These are phyloP conservation scores for Anastrepha ludens DNA, from an alignment of 1,140 invertebrate species.

Conservation along the genomic window DNA sequence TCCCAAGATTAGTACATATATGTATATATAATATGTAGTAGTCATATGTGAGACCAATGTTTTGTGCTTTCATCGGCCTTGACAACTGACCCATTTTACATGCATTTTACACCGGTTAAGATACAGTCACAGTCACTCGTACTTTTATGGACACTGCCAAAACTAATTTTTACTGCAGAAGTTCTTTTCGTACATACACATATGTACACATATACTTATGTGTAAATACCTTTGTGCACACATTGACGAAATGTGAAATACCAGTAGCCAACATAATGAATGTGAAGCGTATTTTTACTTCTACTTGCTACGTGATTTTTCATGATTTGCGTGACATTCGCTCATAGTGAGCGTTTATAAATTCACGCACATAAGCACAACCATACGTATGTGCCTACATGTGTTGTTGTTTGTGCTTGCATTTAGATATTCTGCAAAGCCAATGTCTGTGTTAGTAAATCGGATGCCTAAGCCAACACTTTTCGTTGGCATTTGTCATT, in stretches of 20 bases:
- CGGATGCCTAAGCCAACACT: slow-evolving; percentile 30
- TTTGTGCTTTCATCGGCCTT: neutral
- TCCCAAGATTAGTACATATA: too few relatives aligned
- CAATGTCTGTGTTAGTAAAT: slow-evolving; percentile 34
- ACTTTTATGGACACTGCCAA: neutral
- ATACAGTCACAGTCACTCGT: neutral
- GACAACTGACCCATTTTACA: too few relatives aligned
- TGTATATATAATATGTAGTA: too few relatives aligned
- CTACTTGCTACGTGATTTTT: slow-evolving; percentile 48
- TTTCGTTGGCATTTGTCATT: slow-evolving; percentile 4
- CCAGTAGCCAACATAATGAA: slow-evolving; percentile 42
- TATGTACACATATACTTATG: neutral
- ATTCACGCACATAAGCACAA: neutral
- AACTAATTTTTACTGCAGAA: neutral
- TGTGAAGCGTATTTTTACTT: slow-evolving; percentile 45
- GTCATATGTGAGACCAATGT: too few relatives aligned
- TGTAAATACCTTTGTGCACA: neutral
- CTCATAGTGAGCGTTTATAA: slow-evolving; percentile 31
- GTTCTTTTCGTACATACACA: neutral
- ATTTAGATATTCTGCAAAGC: slow-evolving; percentile 14
- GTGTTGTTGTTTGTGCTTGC: neutral
- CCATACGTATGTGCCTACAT: neutral
- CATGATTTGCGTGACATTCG: slow-evolving; percentile 51
- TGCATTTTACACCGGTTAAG: neutral
- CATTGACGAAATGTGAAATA: slow-evolving; percentile 41